Base-by-base conservation (phyloP, 1,140 invertebrate species). In the Ctenoplectra terminalis region DNA sequence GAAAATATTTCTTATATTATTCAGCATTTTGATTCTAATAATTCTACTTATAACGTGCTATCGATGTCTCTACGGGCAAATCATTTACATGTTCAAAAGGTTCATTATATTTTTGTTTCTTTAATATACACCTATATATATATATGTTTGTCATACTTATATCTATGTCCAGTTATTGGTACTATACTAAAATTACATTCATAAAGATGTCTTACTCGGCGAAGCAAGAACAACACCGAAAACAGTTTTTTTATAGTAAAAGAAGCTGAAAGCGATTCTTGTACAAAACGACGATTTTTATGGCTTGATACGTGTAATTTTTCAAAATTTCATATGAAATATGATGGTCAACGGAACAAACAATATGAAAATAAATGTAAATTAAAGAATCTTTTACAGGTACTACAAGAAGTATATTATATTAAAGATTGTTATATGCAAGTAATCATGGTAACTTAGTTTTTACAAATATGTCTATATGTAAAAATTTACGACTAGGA, bases 51-150 rank as follows among this genome's bases (percentile, higher is more conserved):
- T 66, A 56, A 54, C 17, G 13, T 81, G 48, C 17, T 48, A 74
- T 37, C 40, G 37, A 20, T 74, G 40, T 37, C 66, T 66, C 6
- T 40, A 52, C 43, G 50, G 40, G 74, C 52, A 64, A 31, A 64
- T 81, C 29, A 37, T 66, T 66, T 74, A n/a, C 2, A 40, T 20
- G 48, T 66, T 61, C 17, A 74, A 74, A 81, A 81, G 71, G 78
- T 81, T 66, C 23, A 66, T 37, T 37, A 50, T 13, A 43, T 40
- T 79, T 78, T 79, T 37, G 26, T 58, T 60, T 46, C 15, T 9
- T 37, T 11, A 4, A 46, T 78, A 56, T 29, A 54, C 20, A 29
- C 26, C 8, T 13, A 43, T 60, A 40, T 43, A n/a, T 76, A 37
- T 60, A 43, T 34, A 56, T 79, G 2, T 73, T 40, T 48, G 8